Percentiles rank a stretch among this genome's conserved stretches.
phyloP scores from a whole-genome alignment of 2,888 invertebrate species.

The Athripsodes cinereus region DNA sequence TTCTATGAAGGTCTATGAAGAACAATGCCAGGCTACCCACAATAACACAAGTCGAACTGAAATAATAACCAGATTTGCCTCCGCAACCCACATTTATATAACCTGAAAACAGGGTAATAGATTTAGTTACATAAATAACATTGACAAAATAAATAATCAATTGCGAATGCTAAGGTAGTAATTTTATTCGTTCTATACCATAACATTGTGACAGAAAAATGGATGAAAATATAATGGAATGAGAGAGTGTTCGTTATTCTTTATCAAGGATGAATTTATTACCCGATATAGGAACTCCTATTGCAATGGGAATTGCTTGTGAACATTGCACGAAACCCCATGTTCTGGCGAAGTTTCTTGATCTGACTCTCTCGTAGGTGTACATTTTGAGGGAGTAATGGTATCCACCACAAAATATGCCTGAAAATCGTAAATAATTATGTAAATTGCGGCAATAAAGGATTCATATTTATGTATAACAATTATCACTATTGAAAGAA shows the following conservation, averaged over 20 bases:
- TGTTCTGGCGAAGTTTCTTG: constrained; percentile 78
- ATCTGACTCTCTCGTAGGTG: constrained; percentile 79
- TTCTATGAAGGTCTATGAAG: constrained; percentile 72
- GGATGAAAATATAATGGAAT: too few relatives aligned
- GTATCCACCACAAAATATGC: constrained; percentile 83
- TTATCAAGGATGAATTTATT: constrained; percentile 24
- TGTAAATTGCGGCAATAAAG: too few relatives aligned
- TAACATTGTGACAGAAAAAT: too few relatives aligned
- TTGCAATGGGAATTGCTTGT: constrained; percentile 77
- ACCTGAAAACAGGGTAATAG: constrained; percentile 45
- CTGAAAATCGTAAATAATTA: constrained; percentile 40
- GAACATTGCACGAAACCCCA: constrained; percentile 88
- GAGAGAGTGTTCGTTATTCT: too few relatives aligned
- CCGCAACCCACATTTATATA: constrained; percentile 75
- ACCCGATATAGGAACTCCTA: constrained; percentile 81
- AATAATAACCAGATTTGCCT: constrained; percentile 75
- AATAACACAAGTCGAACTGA: constrained; percentile 72
- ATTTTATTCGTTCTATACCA: too few relatives aligned
- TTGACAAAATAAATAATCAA: too few relatives aligned
- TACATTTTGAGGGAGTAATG: constrained; percentile 86
- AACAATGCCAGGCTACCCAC: constrained; percentile 72
- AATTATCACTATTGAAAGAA: not conserved
- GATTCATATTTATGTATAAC: too few relatives aligned
- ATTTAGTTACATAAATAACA: not conserved
- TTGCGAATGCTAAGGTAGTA: too few relatives aligned